Evolutionary conservation across 2,113 vertebrate genomes (phyloP), one percentile per base, ranked within the genome.

Genomic region (Eulemur macaco): DNA sequence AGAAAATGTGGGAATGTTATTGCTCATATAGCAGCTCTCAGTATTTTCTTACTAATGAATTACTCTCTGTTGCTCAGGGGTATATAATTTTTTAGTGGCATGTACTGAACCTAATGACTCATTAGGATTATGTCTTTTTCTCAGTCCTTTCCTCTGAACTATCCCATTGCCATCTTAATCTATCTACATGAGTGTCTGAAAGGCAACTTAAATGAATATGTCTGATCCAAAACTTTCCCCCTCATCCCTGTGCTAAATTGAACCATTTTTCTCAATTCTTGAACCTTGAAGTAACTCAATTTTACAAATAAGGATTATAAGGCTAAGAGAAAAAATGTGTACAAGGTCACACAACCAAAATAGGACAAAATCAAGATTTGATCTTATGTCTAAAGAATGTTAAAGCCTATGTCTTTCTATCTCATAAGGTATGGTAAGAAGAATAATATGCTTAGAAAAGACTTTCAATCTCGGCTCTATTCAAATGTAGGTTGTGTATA

Each of bases 221-320:
- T 68, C 13, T 14, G n/a, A 76, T 52, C 23, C 47, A 74, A 69
- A 74, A 84, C 9, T n/a, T 60, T 31, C 0, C 10, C 18, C 58
- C n/a, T 96, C 39, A 18, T 45, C n/a, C 13, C 47, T 86, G 25
- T 39, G 29, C 5, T 93, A 0, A 6, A 63, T 14, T 17, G 13
- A 74, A 45, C 1, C 20, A 29, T 74, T 73, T 73, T 56, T 95
- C 34, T 77, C 3, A 58, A 9, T 50, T 66, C 37, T 68, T 96
- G 78, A 69, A 89, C 3, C 23, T 66, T 8, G 0, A 23, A 31
- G 60, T 13, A 91, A 76, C 2, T 4, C 8, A 88, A 8, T 4
- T 94, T 96, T 96, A 74, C 15, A 92, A 69, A 69, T n/a, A 86
- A 80, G 64, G 2, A 63, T 45, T 50, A 12, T 80, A 25, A 80